phyloP scores from a whole-genome alignment of 2,797 vertebrate species.

The Sebastes kiyomatsui region DNA sequence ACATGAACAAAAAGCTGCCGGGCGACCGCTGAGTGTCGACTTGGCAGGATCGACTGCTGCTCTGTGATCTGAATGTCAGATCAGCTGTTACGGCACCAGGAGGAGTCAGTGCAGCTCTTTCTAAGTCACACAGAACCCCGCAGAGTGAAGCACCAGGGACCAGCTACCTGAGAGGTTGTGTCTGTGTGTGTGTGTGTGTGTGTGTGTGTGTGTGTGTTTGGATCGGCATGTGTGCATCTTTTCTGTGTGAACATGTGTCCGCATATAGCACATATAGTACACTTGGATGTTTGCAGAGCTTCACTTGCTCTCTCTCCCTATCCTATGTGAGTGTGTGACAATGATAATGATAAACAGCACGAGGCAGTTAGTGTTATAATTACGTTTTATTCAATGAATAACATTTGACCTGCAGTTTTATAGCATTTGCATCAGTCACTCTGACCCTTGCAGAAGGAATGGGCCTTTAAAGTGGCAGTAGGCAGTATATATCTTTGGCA shows the following conservation, averaged over 20 bases:
- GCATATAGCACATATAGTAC: background rate
- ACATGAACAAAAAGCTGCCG: background rate
- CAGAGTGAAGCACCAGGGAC: background rate
- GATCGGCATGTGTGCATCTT: background rate
- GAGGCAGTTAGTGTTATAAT: background rate
- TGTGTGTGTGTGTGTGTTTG: background rate
- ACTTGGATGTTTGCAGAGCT: background rate
- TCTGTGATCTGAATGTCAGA: conserved; percentile 47
- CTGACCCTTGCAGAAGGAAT: background rate
- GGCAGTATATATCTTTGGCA: too few relatives aligned
- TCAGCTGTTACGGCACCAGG: conserved; percentile 30
- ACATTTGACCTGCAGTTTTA: background rate
- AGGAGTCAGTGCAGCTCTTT: conserved; percentile 41
- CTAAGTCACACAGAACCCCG: conserved; percentile 12
- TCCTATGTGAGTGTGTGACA: background rate
- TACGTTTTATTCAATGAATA: background rate
- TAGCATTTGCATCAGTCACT: background rate
- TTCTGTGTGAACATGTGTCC: background rate
- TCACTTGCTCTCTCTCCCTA: background rate
- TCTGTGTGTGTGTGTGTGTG: background rate
- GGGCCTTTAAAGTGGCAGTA: background rate
- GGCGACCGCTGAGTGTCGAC: background rate
- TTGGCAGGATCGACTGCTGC: background rate
- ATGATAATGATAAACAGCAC: background rate
- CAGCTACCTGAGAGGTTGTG: background rate